Evolutionary conservation across 2,888 invertebrate species (phyloP).

Genomic region (Capitulum mitella): DNA sequence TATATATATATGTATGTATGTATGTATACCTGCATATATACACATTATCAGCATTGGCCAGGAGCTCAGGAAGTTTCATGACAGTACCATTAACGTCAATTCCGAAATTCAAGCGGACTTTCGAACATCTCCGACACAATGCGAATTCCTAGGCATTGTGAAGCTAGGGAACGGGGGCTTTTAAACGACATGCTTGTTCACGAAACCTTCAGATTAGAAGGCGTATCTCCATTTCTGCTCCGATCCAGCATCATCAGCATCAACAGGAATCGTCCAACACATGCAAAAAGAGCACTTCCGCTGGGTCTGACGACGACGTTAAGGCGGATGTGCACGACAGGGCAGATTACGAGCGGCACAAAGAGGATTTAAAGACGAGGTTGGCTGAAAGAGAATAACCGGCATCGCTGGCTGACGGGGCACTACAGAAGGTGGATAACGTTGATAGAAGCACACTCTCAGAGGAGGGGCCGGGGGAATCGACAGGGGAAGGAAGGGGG

Average conservation of each 20-base stretch:
- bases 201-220: not conserved
- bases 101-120: not conserved
- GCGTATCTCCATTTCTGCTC: not conserved
- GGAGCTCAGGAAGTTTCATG: not conserved
- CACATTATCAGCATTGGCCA: not conserved
- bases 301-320: not conserved
- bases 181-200: not conserved
- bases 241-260: too few relatives aligned
- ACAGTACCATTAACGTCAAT: not conserved
- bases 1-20: conserved; percentile 16
- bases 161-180: not conserved
- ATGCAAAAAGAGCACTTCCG: not conserved
- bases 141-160: not conserved
- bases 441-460: not conserved
- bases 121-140: not conserved
- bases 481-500: not conserved
- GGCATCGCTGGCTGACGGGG: not conserved
- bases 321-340: not conserved
- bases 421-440: not conserved
- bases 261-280: not conserved
- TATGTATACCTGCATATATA: conserved; percentile 12
- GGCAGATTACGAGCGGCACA: not conserved
- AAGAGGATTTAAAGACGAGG: not conserved
- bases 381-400: not conserved
- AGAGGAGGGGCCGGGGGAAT: not conserved